Percentiles rank a stretch among this genome's conserved stretches.
These are phyloP conservation scores for Myoxocephalus aenaeus DNA, from an alignment of 2,797 vertebrate genomes.

Conservation along the genomic window DNA sequence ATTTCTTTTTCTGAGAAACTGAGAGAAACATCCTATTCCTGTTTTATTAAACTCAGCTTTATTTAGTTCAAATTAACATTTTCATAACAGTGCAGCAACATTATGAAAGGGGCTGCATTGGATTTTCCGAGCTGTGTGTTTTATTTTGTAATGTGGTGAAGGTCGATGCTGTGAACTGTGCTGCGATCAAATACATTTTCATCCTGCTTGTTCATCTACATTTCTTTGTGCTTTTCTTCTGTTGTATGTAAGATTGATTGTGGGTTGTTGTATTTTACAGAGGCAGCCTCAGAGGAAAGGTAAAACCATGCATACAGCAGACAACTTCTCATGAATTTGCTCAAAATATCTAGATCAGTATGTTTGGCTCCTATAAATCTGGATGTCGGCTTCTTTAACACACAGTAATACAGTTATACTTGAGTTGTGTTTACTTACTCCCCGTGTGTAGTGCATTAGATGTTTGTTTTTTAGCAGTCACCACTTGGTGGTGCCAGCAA, in stretches of 20 bases:
- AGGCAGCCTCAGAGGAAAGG: conserved; percentile 33
- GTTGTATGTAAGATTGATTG: background rate
- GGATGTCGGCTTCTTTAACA: background rate
- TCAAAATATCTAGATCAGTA: background rate
- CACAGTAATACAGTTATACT: background rate
- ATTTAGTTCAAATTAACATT: conserved; percentile 33
- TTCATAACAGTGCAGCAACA: background rate
- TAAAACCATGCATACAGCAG: background rate
- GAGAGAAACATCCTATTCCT: conserved; percentile 23
- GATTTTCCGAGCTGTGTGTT: conserved; percentile 34
- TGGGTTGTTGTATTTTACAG: conserved; percentile 7
- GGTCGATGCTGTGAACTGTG: background rate
- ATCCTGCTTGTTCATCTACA: conserved; percentile 15
- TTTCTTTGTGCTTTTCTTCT: background rate
- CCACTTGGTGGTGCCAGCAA: conserved; percentile 76
- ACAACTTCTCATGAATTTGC: background rate
- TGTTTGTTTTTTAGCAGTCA: conserved; percentile 20
- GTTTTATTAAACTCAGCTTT: conserved; percentile 8
- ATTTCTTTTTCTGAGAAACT: conserved; percentile 13
- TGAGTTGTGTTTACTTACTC: background rate
- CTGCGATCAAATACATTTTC: background rate
- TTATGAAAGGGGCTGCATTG: background rate
- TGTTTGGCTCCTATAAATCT: background rate
- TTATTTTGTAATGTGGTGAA: conserved; percentile 1
- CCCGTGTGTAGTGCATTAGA: background rate